A percentile compares a stretch with the other conserved stretches of the same genome.
Evolutionary conservation across 2,113 vertebrate species (phyloP).

Genomic region (Mustela lutreola): DNA sequence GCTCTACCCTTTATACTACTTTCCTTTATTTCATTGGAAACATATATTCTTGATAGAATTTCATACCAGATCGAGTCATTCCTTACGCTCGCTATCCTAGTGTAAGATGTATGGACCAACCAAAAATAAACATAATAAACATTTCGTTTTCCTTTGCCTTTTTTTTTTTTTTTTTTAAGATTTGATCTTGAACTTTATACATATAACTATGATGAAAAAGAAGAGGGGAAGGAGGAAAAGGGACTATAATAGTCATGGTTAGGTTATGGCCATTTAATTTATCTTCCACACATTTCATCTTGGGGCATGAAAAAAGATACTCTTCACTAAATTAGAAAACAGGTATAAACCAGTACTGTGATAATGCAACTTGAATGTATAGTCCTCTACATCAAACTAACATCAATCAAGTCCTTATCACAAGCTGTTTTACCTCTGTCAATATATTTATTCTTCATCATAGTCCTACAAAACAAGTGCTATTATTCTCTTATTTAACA

Average conservation of each 20-base stretch:
- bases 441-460: not conserved
- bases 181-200: not conserved
- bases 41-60: not conserved
- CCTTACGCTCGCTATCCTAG: not conserved
- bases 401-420: not conserved
- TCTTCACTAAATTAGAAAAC: not conserved
- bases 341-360: not conserved
- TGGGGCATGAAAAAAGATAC: not conserved
- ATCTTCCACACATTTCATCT: not conserved
- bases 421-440: not conserved
- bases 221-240: not conserved
- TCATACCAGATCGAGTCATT: not conserved
- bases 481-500: not conserved
- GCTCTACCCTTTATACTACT: not conserved
- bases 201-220: not conserved
- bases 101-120: not conserved
- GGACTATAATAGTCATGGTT: not conserved
- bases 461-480: no score
- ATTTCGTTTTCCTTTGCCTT: not conserved
- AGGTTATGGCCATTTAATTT: not conserved
- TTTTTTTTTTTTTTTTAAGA: not conserved
- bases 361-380: accelerated
- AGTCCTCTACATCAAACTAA: not conserved
- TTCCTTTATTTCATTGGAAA: not conserved
- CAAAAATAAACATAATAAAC: not conserved